Conservation (phyloP, 2,113 vertebrate species). For the Alectura lathami region DNA sequence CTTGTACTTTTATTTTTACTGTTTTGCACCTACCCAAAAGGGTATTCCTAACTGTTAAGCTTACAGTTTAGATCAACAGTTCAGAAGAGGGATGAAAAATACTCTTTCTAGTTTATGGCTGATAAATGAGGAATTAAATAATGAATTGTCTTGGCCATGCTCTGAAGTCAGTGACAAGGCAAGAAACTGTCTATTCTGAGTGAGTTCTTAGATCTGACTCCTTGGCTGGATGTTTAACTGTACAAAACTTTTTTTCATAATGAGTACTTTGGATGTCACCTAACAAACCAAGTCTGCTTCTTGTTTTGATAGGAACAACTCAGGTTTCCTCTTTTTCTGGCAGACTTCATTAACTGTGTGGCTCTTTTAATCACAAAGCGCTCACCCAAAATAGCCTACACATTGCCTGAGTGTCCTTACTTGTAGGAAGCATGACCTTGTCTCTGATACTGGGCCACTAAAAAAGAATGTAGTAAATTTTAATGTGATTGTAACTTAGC, state of each 20-base stretch:
- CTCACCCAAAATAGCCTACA: background rate
- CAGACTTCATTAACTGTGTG: background rate
- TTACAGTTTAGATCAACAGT: background rate
- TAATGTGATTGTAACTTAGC: slow-evolving; percentile 37
- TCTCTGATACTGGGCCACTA: slow-evolving; percentile 25
- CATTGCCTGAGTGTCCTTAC: background rate
- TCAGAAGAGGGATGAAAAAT: background rate
- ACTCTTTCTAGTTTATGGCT: background rate
- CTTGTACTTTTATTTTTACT: background rate
- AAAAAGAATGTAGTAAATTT: slow-evolving; percentile 43
- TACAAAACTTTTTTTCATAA: background rate
- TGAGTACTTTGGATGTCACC: background rate
- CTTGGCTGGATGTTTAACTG: background rate
- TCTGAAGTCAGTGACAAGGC: background rate
- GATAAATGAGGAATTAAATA: background rate
- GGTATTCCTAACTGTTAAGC: background rate
- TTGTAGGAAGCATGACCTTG: slow-evolving; percentile 3
- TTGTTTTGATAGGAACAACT: background rate
- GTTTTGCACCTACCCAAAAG: background rate
- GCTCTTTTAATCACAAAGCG: slow-evolving; percentile 24
- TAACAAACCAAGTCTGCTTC: background rate
- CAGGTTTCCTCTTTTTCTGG: background rate
- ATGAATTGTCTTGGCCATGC: background rate
- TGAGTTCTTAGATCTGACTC: background rate
- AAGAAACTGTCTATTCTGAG: background rate